Percentiles rank a stretch among this genome's conserved stretches.
These are phyloP conservation scores for Sarcophaga subvicina DNA, from an alignment of 2,888 invertebrate species.

Conservation along the genomic window DNA sequence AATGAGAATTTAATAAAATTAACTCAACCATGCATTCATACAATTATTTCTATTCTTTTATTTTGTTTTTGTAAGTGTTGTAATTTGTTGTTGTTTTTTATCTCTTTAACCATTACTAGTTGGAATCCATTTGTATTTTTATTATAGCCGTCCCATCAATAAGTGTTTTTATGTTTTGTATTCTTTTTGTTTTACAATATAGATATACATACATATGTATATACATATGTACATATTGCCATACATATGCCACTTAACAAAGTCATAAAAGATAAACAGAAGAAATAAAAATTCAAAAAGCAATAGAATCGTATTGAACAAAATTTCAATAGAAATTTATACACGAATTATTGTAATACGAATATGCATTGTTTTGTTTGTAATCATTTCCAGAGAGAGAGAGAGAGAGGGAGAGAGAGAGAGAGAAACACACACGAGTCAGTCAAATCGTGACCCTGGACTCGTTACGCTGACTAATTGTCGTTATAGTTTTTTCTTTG, in stretches of 20 bases:
- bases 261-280: neutral
- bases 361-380: neutral
- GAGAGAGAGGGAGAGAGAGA: neutral
- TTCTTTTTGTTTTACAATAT: neutral
- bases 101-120: neutral
- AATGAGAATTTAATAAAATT: slow-evolving; percentile 30
- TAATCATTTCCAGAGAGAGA: no score
- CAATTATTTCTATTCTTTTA: slow-evolving; percentile 18
- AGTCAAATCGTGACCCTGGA: slow-evolving; percentile 43
- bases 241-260: neutral
- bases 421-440: neutral
- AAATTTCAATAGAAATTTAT: neutral
- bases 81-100: neutral
- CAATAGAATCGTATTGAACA: neutral
- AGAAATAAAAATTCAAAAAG: neutral
- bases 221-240: no score
- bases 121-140: neutral
- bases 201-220: no score
- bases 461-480: slow-evolving; percentile 45
- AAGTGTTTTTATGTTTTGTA: neutral
- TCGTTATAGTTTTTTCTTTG: slow-evolving; percentile 21
- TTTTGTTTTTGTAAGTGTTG: neutral
- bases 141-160: neutral
- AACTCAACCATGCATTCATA: neutral
- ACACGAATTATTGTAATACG: neutral